Base-by-base conservation (phyloP, 2,113 vertebrate genomes). In the Cavia aperea region DNA sequence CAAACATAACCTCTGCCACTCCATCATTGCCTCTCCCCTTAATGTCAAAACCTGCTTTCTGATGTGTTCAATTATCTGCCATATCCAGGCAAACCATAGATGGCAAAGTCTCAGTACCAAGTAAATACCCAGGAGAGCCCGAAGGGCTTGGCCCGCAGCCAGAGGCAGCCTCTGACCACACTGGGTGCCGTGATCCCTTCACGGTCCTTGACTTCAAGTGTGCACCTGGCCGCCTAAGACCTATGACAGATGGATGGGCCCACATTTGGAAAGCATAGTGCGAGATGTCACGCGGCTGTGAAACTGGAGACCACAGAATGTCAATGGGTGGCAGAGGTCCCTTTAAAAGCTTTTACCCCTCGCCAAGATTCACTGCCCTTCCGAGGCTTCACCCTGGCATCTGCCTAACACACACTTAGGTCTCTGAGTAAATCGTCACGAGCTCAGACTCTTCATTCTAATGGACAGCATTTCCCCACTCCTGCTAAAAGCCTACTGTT, bases 241-340 rank as follows among this genome's bases (percentile, higher is more conserved):
- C 84, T 6, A 15, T 90, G 92, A 94, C 81, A 78, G 19, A 16
- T 2, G 46, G 75, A 54, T 7, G 33, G 16, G 73, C 84, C 92
- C 93, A 68, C 88, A 19, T 33, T 86, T 62, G 81, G 51, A 95
- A 89, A 1, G 70, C 81, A 16, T 43, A 83, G 70, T 56, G 78
- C 2, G 0, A 92, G 65, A 90, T 90, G 82, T 93, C 94, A 90
- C 8, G 21, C 65, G 86, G 72, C 88, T 96, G 93, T 92, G 31
- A 83, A 81, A 49, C 93, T 90, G 89, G 70, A 95, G n/a, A 49
- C 23, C 54, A 36, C 5, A 31, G 79, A 81, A 91, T 82, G 66
- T 86, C 62, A 86, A 5, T 36, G 63, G 75, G 24, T 5, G 5
- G 26, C 31, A 68, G 66, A 65, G 79, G 46, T 14, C 62, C 73